These are phyloP conservation scores for Patella pellucida DNA, from an alignment of 2,888 invertebrate species.

Conservation along the genomic window DNA sequence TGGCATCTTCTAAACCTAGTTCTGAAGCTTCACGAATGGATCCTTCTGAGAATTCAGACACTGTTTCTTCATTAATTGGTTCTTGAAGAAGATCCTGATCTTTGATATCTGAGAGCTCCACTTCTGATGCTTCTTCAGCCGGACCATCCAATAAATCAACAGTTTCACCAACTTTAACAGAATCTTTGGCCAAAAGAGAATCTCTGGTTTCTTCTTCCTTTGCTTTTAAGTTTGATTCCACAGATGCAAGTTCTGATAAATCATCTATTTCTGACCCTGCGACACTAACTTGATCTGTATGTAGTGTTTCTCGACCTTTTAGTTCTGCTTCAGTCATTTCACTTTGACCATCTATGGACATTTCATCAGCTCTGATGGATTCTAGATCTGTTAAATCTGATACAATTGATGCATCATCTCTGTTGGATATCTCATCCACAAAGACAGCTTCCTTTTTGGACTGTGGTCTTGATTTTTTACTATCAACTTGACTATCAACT, in stretches of 20 bases:
- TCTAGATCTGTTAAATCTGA: conserved; percentile 4
- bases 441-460: neutral
- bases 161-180: neutral
- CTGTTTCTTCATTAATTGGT: neutral
- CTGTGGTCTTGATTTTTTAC: neutral
- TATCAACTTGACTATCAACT: neutral
- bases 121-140: neutral
- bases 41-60: neutral
- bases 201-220: conserved; percentile 15
- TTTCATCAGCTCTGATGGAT: neutral
- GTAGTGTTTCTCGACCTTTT: neutral
- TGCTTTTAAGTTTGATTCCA: conserved; percentile 12
- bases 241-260: neutral
- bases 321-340: neutral
- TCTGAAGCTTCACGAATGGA: neutral
- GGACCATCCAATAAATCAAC: conserved; percentile 10
- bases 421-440: neutral
- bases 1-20: neutral
- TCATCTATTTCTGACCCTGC: neutral
- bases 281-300: neutral
- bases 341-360: neutral
- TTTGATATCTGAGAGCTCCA: neutral
- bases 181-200: neutral
- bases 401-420: neutral
- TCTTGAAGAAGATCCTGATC: neutral